These are phyloP conservation scores for Anastrepha ludens DNA, from an alignment of 1,140 invertebrate species.

Conservation along the genomic window DNA sequence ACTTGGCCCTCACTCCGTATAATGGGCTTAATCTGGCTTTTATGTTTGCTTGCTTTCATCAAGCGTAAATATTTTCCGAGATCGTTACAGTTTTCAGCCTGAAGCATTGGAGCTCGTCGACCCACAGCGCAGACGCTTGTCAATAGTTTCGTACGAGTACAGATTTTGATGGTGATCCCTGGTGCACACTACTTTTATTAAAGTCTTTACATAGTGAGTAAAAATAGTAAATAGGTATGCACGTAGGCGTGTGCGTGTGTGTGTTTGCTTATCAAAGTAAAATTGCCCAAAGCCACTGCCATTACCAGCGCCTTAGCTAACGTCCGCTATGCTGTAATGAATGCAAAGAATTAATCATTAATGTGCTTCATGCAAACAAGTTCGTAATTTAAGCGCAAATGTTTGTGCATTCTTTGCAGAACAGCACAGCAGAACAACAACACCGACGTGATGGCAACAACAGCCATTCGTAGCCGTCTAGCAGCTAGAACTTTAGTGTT, in stretches of 20 bases:
- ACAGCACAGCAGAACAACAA: neutral
- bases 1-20: neutral
- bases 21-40: conserved; percentile 1
- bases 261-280: neutral
- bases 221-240: neutral
- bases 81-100: neutral
- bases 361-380: conserved; percentile 47
- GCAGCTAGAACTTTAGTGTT: neutral
- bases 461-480: neutral
- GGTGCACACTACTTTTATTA: neutral
- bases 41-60: neutral
- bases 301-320: neutral
- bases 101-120: neutral
- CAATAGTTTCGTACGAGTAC: neutral
- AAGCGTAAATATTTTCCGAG: neutral
- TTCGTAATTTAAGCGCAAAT: conserved; percentile 53
- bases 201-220: neutral
- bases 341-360: conserved; percentile 53
- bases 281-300: neutral
- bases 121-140: neutral
- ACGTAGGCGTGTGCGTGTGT: neutral
- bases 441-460: neutral
- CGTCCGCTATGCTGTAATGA: neutral
- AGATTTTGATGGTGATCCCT: neutral
- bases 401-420: neutral